Percentiles rank a stretch among this genome's conserved stretches.
phyloP scores from a whole-genome alignment of 2,888 invertebrate species.

The Pseudoips prasinana region DNA sequence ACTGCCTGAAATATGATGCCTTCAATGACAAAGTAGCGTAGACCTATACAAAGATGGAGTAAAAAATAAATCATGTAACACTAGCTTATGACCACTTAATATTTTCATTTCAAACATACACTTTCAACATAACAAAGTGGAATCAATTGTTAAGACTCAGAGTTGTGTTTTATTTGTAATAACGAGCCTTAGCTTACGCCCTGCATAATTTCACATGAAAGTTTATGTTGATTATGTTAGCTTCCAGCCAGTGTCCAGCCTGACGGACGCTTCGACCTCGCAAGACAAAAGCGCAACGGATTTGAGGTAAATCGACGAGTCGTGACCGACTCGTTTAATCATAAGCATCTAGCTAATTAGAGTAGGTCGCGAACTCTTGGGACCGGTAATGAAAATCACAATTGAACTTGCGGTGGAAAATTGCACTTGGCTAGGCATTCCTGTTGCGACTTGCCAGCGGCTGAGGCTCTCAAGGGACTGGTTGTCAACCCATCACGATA shows the following conservation, averaged over 20 bases:
- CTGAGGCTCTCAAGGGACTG: constrained; percentile 42
- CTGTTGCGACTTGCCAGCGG: constrained; percentile 47
- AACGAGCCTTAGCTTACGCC: no score
- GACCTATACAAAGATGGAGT: no score
- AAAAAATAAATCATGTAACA: no score
- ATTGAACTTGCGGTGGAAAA: constrained; percentile 70
- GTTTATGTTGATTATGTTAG: constrained; percentile 5
- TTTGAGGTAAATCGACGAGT: constrained; percentile 74
- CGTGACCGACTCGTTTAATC: constrained; percentile 77
- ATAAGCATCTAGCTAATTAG: constrained; percentile 79
- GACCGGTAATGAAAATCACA: constrained; percentile 77
- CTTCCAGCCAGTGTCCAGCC: constrained; percentile 43
- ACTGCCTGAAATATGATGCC: no score
- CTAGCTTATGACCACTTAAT: no score
- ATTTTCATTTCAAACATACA: no score
- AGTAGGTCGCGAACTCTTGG: constrained; percentile 74
- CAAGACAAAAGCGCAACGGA: constrained; percentile 68
- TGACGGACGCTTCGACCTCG: constrained; percentile 63
- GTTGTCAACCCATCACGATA: constrained; percentile 40
- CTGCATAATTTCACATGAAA: no score
- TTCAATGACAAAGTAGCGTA: no score
- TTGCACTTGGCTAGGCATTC: constrained; percentile 68
- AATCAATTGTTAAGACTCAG: no score
- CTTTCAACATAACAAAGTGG: no score
- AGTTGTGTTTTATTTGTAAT: no score